A percentile compares a stretch with the other conserved stretches of the same genome.
Evolutionary conservation across 1,140 invertebrate species (phyloP).

Genomic region (Drosophila paulistorum): DNA sequence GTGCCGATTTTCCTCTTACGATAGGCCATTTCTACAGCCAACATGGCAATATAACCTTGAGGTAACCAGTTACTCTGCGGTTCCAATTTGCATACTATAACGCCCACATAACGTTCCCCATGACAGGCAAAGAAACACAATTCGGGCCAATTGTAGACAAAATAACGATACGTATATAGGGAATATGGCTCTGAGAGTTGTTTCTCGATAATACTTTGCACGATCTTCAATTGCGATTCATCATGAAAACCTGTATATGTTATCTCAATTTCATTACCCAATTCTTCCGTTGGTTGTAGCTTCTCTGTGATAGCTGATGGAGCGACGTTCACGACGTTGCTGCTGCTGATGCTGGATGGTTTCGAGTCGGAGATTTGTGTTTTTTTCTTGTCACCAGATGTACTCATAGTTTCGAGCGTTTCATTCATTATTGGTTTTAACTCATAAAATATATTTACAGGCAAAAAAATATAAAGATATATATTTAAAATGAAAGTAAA

Average conservation of each 20-base stretch:
- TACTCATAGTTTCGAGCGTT: too few species aligned
- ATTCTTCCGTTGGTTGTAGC: background rate
- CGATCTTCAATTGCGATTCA: slow-evolving; percentile 80
- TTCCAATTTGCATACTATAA: slow-evolving; percentile 98
- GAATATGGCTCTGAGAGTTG: slow-evolving; percentile 99
- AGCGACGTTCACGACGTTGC: too few species aligned
- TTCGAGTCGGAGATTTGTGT: too few species aligned
- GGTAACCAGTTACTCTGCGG: slow-evolving; percentile 87
- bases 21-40: slow-evolving; percentile 97
- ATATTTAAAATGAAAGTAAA: too few species aligned
- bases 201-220: slow-evolving; percentile 98
- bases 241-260: slow-evolving; percentile 37
- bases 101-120: slow-evolving; percentile 93
- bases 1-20: slow-evolving; percentile 95
- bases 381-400: too few species aligned
- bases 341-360: too few species aligned
- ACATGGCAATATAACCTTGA: slow-evolving; percentile 99
- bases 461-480: too few species aligned
- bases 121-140: slow-evolving; percentile 96
- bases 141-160: slow-evolving; percentile 99
- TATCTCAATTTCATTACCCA: slow-evolving; percentile 4
- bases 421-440: background rate
- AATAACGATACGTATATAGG: slow-evolving; percentile 99
- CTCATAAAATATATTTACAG: background rate
- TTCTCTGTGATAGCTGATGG: too few species aligned